These are phyloP conservation scores for Butorides virescens DNA, from an alignment of 2,113 vertebrate genomes.

Conservation along the genomic window DNA sequence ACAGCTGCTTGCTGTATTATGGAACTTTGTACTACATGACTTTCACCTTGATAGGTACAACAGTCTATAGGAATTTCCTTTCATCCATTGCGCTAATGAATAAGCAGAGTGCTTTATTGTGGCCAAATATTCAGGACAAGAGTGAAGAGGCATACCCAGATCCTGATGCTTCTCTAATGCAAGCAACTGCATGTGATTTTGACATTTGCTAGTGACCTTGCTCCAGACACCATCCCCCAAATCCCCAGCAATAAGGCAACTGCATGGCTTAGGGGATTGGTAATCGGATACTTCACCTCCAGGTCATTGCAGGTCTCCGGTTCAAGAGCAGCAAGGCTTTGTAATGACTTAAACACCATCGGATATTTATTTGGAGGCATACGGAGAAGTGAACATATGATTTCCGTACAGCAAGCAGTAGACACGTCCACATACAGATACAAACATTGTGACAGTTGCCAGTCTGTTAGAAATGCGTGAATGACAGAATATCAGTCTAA, in stretches of 20 bases:
- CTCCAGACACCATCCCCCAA: slow-evolving; percentile 30
- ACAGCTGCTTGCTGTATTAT: not conserved
- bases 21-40: not conserved
- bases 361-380: not conserved
- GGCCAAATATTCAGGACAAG: not conserved
- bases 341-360: not conserved
- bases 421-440: not conserved
- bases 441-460: slow-evolving; percentile 36
- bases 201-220: not conserved
- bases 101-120: not conserved
- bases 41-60: not conserved
- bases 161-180: accelerated
- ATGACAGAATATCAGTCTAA: not conserved
- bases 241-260: slow-evolving; percentile 35
- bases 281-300: slow-evolving; percentile 48
- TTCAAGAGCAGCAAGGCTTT: slow-evolving; percentile 12
- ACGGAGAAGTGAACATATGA: not conserved
- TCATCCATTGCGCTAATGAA: not conserved
- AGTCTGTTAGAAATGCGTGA: not conserved
- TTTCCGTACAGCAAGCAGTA: not conserved
- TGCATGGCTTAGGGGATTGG: slow-evolving; percentile 45
- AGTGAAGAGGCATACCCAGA: not conserved
- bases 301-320: slow-evolving; percentile 26
- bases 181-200: not conserved
- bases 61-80: not conserved